A percentile compares a stretch with the other conserved stretches of the same genome.
phyloP scores from a whole-genome alignment of 2,888 invertebrate genomes.

The Ramazzottius varieornatus region DNA sequence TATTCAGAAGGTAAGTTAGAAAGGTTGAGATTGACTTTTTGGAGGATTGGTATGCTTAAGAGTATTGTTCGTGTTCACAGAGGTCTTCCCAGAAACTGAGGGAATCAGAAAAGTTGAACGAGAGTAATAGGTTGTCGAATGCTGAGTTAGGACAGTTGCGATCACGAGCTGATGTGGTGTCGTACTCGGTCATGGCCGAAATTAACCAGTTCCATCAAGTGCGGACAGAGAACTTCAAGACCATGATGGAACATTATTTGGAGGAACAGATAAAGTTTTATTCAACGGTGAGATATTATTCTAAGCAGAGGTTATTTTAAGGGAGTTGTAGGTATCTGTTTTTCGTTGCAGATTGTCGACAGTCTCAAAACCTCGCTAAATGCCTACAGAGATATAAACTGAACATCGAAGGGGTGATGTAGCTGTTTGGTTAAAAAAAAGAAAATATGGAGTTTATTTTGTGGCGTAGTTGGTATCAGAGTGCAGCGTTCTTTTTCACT shows the following conservation, averaged over 20 bases:
- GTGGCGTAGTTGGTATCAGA: background rate
- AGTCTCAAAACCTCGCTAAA: slow-evolving; percentile 36
- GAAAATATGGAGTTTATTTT: no score
- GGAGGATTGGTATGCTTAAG: background rate
- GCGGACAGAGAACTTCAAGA: slow-evolving; percentile 53
- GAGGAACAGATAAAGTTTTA: slow-evolving; percentile 72
- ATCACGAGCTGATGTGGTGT: slow-evolving; percentile 61
- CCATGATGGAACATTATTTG: slow-evolving; percentile 57
- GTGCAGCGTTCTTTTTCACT: background rate
- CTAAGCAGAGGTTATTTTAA: no score
- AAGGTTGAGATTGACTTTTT: no score
- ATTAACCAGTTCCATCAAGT: slow-evolving; percentile 71
- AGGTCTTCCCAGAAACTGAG: slow-evolving; percentile 53
- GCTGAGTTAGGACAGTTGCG: slow-evolving; percentile 51
- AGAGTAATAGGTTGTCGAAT: slow-evolving; percentile 56
- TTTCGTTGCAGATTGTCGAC: slow-evolving; percentile 31
- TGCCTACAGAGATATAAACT: background rate
- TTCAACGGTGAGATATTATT: slow-evolving; percentile 41
- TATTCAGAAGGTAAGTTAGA: slow-evolving; percentile 47
- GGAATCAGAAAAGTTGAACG: slow-evolving; percentile 52
- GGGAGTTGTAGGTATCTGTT: slow-evolving; percentile 3
- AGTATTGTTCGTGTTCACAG: slow-evolving; percentile 11
- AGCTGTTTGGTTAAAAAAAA: no score
- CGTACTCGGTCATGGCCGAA: slow-evolving; percentile 76
- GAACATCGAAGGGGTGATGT: no score